Evolutionary conservation across 2,888 invertebrate species (phyloP).

Genomic region (Trichogramma dendrolimi): DNA sequence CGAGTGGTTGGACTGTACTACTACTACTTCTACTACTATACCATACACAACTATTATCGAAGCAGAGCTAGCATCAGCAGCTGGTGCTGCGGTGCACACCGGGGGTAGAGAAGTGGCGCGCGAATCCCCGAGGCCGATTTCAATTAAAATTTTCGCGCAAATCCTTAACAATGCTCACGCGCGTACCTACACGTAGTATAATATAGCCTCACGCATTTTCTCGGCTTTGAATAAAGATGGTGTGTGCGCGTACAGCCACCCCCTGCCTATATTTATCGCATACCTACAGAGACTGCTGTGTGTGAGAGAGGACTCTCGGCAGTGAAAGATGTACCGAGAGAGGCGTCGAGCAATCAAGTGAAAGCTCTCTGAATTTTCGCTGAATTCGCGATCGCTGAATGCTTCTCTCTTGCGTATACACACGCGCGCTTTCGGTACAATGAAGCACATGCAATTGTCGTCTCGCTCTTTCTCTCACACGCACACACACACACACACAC

Average conservation of each 20-base stretch:
- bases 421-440: neutral
- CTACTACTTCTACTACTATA: no score
- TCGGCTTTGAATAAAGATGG: constrained; percentile 8
- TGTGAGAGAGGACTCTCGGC: neutral
- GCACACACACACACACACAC: no score
- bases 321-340: neutral
- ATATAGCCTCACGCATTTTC: constrained; percentile 1
- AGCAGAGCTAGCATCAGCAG: no score
- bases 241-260: neutral
- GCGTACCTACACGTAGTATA: constrained; percentile 1
- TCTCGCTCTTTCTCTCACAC: neutral
- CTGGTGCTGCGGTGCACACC: no score
- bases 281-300: neutral
- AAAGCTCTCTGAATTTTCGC: constrained; percentile 14
- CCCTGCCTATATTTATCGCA: neutral
- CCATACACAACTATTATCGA: no score
- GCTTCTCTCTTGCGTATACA: neutral
- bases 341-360: constrained; percentile 18
- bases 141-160: constrained; percentile 26
- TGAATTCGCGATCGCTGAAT: constrained; percentile 16
- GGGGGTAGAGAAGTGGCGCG: no score
- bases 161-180: neutral
- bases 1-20: no score
- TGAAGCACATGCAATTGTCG: constrained; percentile 16
- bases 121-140: constrained; percentile 21